A percentile compares a stretch with the other conserved stretches of the same genome.
Conservation (phyloP, 2,113 vertebrate species). For the Phylloscopus whistleri region DNA sequence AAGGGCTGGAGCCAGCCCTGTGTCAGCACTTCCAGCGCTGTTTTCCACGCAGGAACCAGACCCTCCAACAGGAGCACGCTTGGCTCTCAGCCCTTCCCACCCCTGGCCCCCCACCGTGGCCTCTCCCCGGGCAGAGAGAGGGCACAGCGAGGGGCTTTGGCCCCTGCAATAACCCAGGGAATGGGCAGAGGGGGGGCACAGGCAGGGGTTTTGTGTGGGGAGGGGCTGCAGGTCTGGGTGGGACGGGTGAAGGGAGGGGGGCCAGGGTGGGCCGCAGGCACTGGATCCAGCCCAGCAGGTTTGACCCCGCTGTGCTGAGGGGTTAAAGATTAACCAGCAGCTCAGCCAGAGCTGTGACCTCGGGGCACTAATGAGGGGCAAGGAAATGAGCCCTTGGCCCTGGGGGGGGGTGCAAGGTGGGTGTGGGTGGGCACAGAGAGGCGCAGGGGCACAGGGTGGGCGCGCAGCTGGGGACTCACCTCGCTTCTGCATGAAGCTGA, state of each 20-base stretch:
- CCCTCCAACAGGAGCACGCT: background rate
- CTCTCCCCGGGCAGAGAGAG: accelerated
- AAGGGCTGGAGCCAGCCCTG: background rate
- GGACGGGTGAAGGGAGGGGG: accelerated
- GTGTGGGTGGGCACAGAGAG: background rate
- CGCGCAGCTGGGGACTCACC: conserved; percentile 64
- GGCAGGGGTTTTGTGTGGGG: background rate
- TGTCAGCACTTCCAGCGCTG: background rate
- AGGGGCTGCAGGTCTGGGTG: background rate
- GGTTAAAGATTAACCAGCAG: conserved; percentile 55
- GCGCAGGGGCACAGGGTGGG: accelerated
- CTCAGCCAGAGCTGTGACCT: background rate
- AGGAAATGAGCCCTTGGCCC: conserved; percentile 61
- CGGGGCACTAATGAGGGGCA: background rate
- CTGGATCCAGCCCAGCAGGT: conserved; percentile 8
- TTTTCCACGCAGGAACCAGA: conserved; percentile 27
- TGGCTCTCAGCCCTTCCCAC: background rate
- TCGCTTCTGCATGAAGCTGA: conserved; percentile 98
- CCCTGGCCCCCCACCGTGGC: accelerated
- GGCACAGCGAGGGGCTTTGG: background rate
- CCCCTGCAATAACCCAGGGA: background rate
- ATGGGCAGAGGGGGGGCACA: background rate
- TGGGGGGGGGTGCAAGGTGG: background rate
- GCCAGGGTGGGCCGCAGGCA: accelerated
- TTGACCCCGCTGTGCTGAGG: background rate